Percentiles rank a stretch among this genome's conserved stretches.
Evolutionary conservation across 1,140 invertebrate genomes (phyloP).

Genomic region (Helicoverpa armigera): DNA sequence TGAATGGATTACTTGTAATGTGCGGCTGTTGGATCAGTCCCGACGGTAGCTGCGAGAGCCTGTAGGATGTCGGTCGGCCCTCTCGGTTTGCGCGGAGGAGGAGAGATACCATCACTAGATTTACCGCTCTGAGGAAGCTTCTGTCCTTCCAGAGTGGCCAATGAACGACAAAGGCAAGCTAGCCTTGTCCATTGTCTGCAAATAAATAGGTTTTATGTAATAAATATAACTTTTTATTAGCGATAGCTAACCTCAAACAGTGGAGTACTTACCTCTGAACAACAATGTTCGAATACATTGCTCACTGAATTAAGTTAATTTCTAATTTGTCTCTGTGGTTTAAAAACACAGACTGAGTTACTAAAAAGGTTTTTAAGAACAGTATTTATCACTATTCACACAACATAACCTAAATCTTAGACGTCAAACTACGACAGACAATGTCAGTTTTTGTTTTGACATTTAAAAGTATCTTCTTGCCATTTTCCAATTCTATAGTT

Average conservation of each 20-base stretch:
- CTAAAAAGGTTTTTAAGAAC: no score
- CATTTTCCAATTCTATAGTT: no score
- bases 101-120: slow-evolving; percentile 78
- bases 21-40: slow-evolving; percentile 92
- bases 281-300: slow-evolving; percentile 71
- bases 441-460: no score
- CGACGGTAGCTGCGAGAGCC: slow-evolving; percentile 92
- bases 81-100: slow-evolving; percentile 90
- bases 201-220: slow-evolving; percentile 37
- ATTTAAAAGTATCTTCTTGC: no score
- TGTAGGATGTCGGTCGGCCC: slow-evolving; percentile 93
- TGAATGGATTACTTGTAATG: slow-evolving; percentile 89
- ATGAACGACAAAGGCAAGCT: slow-evolving; percentile 70
- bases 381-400: neutral
- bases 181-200: slow-evolving; percentile 74
- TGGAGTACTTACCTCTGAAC: slow-evolving; percentile 61
- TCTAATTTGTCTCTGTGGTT: neutral
- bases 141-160: slow-evolving; percentile 75
- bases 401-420: neutral
- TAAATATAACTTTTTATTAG: neutral
- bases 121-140: slow-evolving; percentile 68
- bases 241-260: slow-evolving; percentile 24
- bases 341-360: no score
- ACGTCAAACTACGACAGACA: no score
- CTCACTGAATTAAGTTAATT: neutral